Evolutionary conservation across 2,113 vertebrate genomes (phyloP).

Genomic region (Ifrita kowaldi): DNA sequence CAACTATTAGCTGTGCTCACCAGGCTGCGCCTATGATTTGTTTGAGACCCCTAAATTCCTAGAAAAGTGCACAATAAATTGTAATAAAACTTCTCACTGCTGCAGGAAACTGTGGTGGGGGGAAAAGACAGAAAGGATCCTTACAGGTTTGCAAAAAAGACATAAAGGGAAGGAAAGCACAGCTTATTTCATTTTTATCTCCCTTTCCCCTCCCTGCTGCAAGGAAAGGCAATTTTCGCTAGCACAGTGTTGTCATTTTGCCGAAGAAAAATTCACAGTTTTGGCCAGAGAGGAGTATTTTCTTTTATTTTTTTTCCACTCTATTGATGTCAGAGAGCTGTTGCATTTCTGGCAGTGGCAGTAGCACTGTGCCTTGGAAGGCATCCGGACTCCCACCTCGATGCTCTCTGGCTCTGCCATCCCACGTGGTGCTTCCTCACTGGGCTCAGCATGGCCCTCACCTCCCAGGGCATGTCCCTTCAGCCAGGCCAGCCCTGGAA

Average conservation of each 20-base stretch:
- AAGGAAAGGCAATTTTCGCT: constrained; percentile 13
- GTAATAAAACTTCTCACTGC: background rate
- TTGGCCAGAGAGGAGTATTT: background rate
- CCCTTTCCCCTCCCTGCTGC: background rate
- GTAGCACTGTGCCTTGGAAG: background rate
- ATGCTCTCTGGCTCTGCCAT: background rate
- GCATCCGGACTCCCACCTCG: background rate
- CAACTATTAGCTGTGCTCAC: background rate
- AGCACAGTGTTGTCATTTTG: constrained; percentile 3
- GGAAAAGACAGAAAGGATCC: background rate
- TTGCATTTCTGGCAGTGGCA: background rate
- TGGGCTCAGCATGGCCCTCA: background rate
- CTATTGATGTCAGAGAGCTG: background rate
- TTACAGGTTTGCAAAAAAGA: background rate
- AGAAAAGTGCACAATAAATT: background rate
- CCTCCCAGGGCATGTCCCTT: background rate
- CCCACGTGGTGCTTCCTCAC: rapidly evolving
- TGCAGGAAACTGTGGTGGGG: background rate
- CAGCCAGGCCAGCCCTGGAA: background rate
- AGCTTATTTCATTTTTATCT: constrained; percentile 31
- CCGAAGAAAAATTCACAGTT: background rate
- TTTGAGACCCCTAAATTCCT: background rate
- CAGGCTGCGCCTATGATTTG: background rate
- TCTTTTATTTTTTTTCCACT: background rate
- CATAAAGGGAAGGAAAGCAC: background rate